Percentiles rank a stretch among this genome's conserved stretches.
Evolutionary conservation across 2,888 invertebrate genomes (phyloP).

Genomic region (Microplitis manilae): DNA sequence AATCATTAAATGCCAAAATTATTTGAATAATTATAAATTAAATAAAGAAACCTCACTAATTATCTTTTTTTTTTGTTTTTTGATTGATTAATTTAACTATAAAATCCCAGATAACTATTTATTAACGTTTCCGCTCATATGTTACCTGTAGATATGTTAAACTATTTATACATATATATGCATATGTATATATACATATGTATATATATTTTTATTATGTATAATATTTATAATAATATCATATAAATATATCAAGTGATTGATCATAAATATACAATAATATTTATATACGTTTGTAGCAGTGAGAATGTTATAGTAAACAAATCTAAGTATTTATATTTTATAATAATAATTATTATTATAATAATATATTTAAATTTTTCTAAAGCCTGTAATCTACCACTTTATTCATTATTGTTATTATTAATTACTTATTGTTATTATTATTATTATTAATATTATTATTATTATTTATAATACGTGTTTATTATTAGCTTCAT

Average conservation of each 20-base stretch:
- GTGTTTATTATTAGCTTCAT: neutral
- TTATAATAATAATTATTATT: neutral
- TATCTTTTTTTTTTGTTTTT: neutral
- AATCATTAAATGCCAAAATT: neutral
- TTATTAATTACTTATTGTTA: neutral
- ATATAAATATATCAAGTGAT: constrained; percentile 13
- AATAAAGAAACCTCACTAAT: neutral
- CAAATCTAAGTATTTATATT: neutral
- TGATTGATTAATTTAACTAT: constrained; percentile 15
- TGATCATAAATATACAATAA: constrained; percentile 22
- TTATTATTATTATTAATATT: neutral
- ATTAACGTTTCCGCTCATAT: constrained; percentile 37
- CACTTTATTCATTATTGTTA: neutral
- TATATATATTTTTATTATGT: constrained; percentile 39
- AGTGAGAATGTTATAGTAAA: constrained; percentile 1
- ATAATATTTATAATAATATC: constrained; percentile 12
- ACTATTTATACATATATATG: constrained; percentile 24
- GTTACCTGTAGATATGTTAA: constrained; percentile 44
- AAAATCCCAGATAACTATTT: constrained; percentile 38
- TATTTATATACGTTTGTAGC: constrained; percentile 29
- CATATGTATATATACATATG: neutral
- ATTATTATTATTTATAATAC: neutral
- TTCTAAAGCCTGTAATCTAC: neutral
- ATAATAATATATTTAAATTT: neutral
- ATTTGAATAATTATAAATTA: neutral